phyloP scores from a whole-genome alignment of 2,888 invertebrate genomes.

The Eretmocerus hayati region DNA sequence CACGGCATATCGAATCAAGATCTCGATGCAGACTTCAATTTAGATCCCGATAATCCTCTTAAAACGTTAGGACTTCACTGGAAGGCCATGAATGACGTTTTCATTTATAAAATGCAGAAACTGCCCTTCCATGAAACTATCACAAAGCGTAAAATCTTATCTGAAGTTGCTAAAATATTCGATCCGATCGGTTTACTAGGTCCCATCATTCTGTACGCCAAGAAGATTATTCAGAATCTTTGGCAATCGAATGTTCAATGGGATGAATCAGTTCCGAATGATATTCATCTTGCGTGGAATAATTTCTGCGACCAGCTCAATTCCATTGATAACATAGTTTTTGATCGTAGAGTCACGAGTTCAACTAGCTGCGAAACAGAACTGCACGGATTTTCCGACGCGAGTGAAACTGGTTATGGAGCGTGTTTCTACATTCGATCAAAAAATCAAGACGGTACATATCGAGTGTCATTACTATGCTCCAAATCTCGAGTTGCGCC shows the following conservation, averaged over 20 bases:
- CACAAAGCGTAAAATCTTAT: background rate
- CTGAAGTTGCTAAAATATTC: conserved; percentile 1
- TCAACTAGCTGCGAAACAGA: too few relatives aligned
- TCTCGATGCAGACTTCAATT: background rate
- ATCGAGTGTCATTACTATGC: too few relatives aligned
- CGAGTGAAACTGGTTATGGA: too few relatives aligned
- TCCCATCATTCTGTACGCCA: background rate
- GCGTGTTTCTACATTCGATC: too few relatives aligned
- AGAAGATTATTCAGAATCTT: conserved; percentile 1
- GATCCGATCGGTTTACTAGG: background rate
- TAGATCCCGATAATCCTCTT: background rate
- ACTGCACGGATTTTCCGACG: too few relatives aligned
- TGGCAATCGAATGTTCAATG: conserved; percentile 2
- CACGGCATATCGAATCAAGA: background rate
- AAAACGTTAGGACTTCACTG: conserved; percentile 5
- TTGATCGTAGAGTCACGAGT: too few relatives aligned
- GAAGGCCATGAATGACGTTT: background rate
- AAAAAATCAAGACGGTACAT: too few relatives aligned
- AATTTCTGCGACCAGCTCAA: background rate
- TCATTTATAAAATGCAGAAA: background rate
- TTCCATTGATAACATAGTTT: background rate
- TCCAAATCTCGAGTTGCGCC: too few relatives aligned
- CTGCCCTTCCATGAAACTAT: background rate
- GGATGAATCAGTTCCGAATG: background rate
- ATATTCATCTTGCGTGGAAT: background rate